Base-by-base conservation (phyloP, 2,797 vertebrate genomes). In the Basileuterus tristriatus region DNA sequence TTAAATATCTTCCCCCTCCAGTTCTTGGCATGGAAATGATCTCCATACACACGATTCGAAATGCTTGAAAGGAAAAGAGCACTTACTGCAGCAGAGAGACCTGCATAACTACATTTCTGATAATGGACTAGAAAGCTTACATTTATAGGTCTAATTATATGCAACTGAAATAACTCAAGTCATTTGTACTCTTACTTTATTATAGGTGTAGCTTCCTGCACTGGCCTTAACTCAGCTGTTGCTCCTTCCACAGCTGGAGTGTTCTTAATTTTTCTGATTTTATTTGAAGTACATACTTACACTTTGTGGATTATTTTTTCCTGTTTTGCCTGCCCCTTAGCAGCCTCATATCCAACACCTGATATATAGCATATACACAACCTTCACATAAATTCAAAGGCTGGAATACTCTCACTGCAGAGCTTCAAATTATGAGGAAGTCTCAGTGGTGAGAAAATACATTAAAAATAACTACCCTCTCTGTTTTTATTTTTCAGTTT, bases 81-180 rank as follows among this genome's bases (percentile, higher is more conserved):
- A 77, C 55, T 70, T 41, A 41, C 6, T 43, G 32, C 55, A 82
- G 47, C 46, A 87, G 6, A 89, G 23, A 29, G 50, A 71, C 22
- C 27, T 70, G n/a, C 2, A 0, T 15, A 93, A 83, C 71, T 83
- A 15, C 39, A 58, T 49, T 83, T 87, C 82, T 89, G 59, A 78
- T 59, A 87, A 90, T 11, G 21, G 41, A 67, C 37, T 34, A 63
- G 41, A 74, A 93, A 89, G 43, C 8, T 49, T 83, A 4, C 72
- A 78, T 65, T 89, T 87, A 84, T 43, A 93, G 44, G 37, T 72
- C 46, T 59, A 72, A 88, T 63, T 90, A 78, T 58, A 65, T 24
- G 36, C 50, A 82, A 75, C 23, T 39, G 44, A 59, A 92, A 27
- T 58, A 96, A 90, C 74, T 32, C 52, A 63, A 67, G 68, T 32